A percentile compares a stretch with the other conserved stretches of the same genome.
Evolutionary conservation across 2,888 invertebrate species (phyloP).

Genomic region (Melanostoma scalare): DNA sequence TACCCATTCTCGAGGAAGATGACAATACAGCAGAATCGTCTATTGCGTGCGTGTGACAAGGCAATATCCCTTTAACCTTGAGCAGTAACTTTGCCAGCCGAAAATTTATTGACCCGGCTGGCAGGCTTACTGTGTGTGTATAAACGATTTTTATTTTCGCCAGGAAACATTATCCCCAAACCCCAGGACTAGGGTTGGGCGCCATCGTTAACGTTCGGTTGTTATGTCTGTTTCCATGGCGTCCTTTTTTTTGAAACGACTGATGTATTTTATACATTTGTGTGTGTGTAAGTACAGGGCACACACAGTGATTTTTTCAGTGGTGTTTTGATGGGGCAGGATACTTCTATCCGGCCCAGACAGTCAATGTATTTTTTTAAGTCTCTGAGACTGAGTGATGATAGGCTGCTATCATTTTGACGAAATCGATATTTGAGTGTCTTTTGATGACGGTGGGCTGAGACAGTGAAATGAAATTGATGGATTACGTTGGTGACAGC

Average conservation of each 20-base stretch:
- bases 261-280: no score
- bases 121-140: slow-evolving; percentile 22
- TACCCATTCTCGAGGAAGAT: background rate
- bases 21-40: slow-evolving; percentile 5
- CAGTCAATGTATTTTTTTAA: slow-evolving; percentile 14
- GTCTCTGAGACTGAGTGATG: background rate
- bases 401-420: slow-evolving; percentile 8
- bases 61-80: slow-evolving; percentile 82
- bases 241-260: slow-evolving; percentile 38
- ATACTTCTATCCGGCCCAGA: slow-evolving; percentile 15
- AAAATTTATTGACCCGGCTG: slow-evolving; percentile 81
- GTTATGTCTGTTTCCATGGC: slow-evolving; percentile 70
- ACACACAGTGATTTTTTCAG: no score
- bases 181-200: slow-evolving; percentile 33
- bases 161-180: slow-evolving; percentile 65
- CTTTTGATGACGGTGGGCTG: background rate
- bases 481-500: background rate
- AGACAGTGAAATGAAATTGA: background rate
- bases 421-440: slow-evolving; percentile 25
- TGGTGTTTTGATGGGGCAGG: no score
- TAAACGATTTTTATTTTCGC: slow-evolving; percentile 44
- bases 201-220: slow-evolving; percentile 63
- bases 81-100: slow-evolving; percentile 79
- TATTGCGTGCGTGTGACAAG: slow-evolving; percentile 74
- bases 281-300: no score